Base-by-base conservation (phyloP, 1,140 invertebrate genomes). In the Nomia melanderi region DNA sequence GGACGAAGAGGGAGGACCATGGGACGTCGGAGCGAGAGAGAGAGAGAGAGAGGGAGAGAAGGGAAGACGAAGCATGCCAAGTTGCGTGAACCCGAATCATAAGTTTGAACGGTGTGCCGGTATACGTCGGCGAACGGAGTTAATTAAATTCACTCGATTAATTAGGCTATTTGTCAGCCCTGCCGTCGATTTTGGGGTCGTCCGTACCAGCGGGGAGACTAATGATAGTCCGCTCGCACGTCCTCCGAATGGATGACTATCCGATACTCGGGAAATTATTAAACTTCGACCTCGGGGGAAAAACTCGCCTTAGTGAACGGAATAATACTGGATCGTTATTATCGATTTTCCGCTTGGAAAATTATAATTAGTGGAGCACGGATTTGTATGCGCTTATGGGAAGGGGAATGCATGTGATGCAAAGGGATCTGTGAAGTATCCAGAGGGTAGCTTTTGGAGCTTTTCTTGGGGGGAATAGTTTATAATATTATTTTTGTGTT, bases 81-180 rank as follows among this genome's bases (percentile, higher is more conserved):
- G 76, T 89, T 85, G 89, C 89, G 88, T 90, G 88, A 87, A 88
- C 81, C 82, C 74, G 87, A 83, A 85, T 90, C 88, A 88, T 88
- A 89, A 90, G 83, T 90, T 88, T 80, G 78, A 78, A 78, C 70
- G 73, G 53, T 73, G 79, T 62, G 71, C 39, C 50, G 70, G 57
- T 41, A 62, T 27, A 66, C 59, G 50, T n/a, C 36, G 47, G 31
- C 50, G 71, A 69, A 65, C 74, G 72, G 79, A 86, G 74, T 89
- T 89, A 90, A 90, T 90, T 90, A 89, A 88, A 89, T 87, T 85
- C 85, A 79, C 82, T 86, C 86, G 86, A 89, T 89, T 90, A 90
- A 90, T 90, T 89, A 86, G 85, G 83, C 88, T 89, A 88, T 90
- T 89, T 88, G 88, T 90, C 83, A 71, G 80, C 76, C 75, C 81